Evolutionary conservation across 2,113 vertebrate genomes (phyloP).

Genomic region (Erythrocercus mccallii): DNA sequence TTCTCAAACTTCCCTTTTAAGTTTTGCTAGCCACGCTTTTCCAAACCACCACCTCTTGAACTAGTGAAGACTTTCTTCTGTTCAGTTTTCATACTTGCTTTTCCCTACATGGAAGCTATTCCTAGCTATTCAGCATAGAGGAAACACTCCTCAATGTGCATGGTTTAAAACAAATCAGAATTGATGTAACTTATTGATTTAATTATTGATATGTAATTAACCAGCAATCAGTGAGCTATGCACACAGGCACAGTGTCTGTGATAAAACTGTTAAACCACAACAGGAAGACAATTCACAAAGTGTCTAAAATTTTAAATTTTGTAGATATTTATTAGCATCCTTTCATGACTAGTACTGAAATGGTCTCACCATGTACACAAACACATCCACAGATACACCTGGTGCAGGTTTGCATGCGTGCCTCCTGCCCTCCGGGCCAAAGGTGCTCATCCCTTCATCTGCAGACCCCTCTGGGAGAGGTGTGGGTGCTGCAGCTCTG

Average conservation of each 20-base stretch:
- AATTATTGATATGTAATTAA: neutral
- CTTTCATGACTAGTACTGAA: neutral
- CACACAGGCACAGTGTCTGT: neutral
- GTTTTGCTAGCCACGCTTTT: accelerated
- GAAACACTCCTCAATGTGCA: neutral
- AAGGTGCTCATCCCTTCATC: accelerated
- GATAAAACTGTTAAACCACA: neutral
- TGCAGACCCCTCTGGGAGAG: accelerated
- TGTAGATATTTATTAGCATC: neutral
- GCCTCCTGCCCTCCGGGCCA: neutral
- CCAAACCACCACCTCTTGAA: neutral
- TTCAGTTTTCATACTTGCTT: neutral
- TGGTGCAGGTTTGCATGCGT: accelerated
- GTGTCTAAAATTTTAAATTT: neutral
- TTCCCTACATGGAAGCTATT: neutral
- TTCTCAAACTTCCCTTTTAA: neutral
- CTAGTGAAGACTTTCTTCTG: neutral
- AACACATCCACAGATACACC: accelerated
- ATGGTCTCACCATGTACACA: accelerated
- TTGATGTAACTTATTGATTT: neutral
- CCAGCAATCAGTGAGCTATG: neutral
- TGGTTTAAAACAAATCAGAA: neutral
- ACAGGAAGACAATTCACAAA: neutral
- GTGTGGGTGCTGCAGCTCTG: neutral
- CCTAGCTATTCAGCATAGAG: neutral